Conservation (phyloP, 2,888 invertebrate genomes). For the Lithodes maja region DNA sequence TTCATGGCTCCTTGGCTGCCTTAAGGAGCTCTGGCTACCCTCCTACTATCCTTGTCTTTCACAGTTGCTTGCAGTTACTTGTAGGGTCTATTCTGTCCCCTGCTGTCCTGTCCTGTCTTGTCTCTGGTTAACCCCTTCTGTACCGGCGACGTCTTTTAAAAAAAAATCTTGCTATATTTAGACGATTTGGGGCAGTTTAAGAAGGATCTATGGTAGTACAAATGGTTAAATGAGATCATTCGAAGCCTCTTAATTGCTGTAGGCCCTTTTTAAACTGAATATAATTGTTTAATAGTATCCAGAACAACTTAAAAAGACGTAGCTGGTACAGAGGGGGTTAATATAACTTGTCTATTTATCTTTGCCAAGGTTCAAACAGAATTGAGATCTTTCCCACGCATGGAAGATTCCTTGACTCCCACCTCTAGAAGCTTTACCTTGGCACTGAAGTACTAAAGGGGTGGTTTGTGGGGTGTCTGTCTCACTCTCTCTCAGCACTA, state of each 20-base stretch:
- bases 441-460: background rate
- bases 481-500: background rate
- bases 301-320: too few relatives aligned
- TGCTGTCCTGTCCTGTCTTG: conserved; percentile 8
- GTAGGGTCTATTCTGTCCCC: background rate
- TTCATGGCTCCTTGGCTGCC: conserved; percentile 53
- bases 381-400: background rate
- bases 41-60: conserved; percentile 31
- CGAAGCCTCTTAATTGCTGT: too few relatives aligned
- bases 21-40: conserved; percentile 42
- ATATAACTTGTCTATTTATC: background rate
- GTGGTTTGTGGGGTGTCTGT: background rate
- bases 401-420: background rate
- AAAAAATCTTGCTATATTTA: too few relatives aligned
- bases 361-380: conserved; percentile 13
- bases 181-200: too few relatives aligned
- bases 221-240: too few relatives aligned
- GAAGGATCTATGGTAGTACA: too few relatives aligned
- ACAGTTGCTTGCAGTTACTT: conserved; percentile 47
- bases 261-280: too few relatives aligned
- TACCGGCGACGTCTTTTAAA: too few relatives aligned
- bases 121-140: background rate
- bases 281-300: too few relatives aligned
- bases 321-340: too few relatives aligned
- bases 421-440: background rate